Evolutionary conservation across 2,113 vertebrate species (phyloP).

Genomic region (Sylvietta virens): DNA sequence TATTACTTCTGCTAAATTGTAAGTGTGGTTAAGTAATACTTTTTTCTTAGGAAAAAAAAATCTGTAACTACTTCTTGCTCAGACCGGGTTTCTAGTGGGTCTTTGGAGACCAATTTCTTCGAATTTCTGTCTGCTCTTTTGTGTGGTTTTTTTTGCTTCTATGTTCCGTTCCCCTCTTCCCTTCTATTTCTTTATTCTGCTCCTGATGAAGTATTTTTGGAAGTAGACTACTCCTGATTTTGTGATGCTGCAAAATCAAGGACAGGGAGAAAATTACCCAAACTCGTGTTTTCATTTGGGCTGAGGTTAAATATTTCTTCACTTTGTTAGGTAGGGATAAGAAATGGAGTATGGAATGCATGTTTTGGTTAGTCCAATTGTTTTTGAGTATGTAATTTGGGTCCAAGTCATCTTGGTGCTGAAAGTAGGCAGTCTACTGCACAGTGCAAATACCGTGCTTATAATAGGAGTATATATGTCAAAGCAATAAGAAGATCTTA

Average conservation of each 20-base stretch:
- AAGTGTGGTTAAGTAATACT: not conserved
- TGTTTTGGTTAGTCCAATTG: not conserved
- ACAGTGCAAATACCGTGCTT: fast-evolving
- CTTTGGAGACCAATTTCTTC: not conserved
- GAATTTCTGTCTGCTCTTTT: not conserved
- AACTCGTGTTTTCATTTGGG: not conserved
- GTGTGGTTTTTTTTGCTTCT: not conserved
- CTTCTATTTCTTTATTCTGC: not conserved
- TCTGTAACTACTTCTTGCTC: not conserved
- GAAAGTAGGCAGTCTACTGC: not conserved
- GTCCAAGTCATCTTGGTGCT: not conserved
- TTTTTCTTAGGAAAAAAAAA: not conserved
- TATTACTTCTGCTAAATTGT: not conserved
- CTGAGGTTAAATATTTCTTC: not conserved
- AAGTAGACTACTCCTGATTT: not conserved
- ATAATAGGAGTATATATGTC: not conserved
- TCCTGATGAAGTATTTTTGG: not conserved
- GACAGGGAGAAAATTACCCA: not conserved
- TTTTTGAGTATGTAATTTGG: not conserved
- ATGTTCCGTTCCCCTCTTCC: not conserved
- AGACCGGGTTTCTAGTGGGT: not conserved
- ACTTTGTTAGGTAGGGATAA: not conserved
- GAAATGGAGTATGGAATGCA: not conserved
- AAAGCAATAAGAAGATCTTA: not conserved
- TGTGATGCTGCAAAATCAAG: not conserved